Evolutionary conservation across 2,797 vertebrate species (phyloP), one percentile per base, ranked within the genome.

Genomic region (Amblyraja radiata): DNA sequence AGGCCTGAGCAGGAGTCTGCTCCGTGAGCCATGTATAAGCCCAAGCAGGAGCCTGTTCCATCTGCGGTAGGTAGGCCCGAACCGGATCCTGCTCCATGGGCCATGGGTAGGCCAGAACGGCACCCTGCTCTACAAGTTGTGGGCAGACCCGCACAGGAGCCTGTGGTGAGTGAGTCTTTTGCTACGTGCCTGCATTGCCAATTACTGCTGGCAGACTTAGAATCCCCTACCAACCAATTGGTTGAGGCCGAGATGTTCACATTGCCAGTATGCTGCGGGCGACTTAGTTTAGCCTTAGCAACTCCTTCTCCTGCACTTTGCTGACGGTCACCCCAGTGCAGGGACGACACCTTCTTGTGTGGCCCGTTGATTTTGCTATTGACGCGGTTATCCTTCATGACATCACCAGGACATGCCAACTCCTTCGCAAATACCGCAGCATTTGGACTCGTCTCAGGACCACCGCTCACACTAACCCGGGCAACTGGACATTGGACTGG

Each of bases 401-500:
- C 94, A 2, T 94, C 79, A 0, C 94, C 0, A 0, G 94, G 95
- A 76, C 94, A 93, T 95, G 95, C 94, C 94, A 95, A 93, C 21
- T 93, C 94, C 93, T 93, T 95, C 94, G 94, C 94, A 21, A 93
- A 94, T 93, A 93, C 0, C 13, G 94, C 2, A 1, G 95, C 71
- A 18, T 28, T 65, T 32, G 95, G 94, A 7, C 1, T 58, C 77
- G 94, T 93, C 0, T 90, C 93, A 79, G 93, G 93, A 11, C 93
- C 93, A 93, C 93, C 94, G 25, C 95, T 94, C 1, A 25, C 21
- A 79, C 65, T 96, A 46, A 93, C 93, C 0, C 79, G 95, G 94
- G 46, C 46, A 46, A 46, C 95, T 93, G 93, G 81, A 94, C 77
- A 46, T 46, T 97, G 95, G 94, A 96, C 96, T 95, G 0, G 96